phyloP scores from a whole-genome alignment of 1,140 invertebrate species.

The Hermetia illucens region DNA sequence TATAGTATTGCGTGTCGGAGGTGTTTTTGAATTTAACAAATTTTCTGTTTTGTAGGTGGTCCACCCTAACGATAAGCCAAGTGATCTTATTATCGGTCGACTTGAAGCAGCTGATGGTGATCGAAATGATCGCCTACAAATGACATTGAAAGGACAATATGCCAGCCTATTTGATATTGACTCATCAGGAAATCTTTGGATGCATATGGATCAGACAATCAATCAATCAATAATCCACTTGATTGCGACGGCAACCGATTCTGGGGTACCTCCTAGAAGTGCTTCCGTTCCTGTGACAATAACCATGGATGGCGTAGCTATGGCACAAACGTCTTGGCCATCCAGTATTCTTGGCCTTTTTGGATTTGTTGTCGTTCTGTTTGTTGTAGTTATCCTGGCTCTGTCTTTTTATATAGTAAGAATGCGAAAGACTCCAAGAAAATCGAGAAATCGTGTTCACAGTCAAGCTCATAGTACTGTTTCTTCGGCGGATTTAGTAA shows the following conservation, averaged over 20 bases:
- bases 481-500: constrained; percentile 25
- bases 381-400: constrained; percentile 22
- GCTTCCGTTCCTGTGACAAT: constrained; percentile 27
- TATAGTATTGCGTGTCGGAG: neutral
- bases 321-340: constrained; percentile 22
- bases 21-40: too few species aligned
- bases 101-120: constrained; percentile 71
- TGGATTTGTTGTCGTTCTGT: constrained; percentile 21
- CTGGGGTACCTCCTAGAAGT: constrained; percentile 28
- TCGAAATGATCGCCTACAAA: constrained; percentile 49
- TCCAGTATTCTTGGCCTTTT: constrained; percentile 24
- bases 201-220: constrained; percentile 27
- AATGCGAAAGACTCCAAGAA: constrained; percentile 18
- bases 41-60: too few species aligned
- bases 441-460: constrained; percentile 23
- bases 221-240: constrained; percentile 49
- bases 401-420: constrained; percentile 26
- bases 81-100: constrained; percentile 38
- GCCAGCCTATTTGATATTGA: constrained; percentile 42
- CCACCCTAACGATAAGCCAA: too few species aligned
- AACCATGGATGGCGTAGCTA: constrained; percentile 22
- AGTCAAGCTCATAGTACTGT: constrained; percentile 27
- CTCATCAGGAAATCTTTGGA: constrained; percentile 35
- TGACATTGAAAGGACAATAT: constrained; percentile 56
- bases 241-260: constrained; percentile 66